These are phyloP conservation scores for Sclerodermus sp. DNA, from an alignment of 2,888 invertebrate species.

Conservation along the genomic window DNA sequence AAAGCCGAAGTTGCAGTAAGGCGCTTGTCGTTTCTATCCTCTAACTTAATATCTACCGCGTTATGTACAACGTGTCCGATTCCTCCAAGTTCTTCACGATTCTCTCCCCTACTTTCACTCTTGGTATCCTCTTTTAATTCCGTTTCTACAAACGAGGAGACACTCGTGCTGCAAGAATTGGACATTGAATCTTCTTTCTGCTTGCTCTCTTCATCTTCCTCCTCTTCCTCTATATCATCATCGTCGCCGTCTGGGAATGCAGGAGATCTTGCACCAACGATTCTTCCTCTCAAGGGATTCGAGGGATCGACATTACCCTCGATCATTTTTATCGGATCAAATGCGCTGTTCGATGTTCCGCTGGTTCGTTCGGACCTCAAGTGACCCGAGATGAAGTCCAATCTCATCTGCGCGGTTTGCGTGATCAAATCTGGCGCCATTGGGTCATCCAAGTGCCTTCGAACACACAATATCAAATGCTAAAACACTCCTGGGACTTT, in stretches of 20 bases:
- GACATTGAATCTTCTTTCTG: neutral
- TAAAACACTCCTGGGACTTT: too few species aligned
- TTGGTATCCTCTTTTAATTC: too few species aligned
- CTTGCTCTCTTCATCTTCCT: slow-evolving; percentile 1
- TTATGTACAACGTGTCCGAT: slow-evolving; percentile 42
- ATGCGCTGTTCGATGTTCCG: slow-evolving; percentile 9
- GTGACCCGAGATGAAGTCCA: slow-evolving; percentile 57
- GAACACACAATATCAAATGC: neutral
- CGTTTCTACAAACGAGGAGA: too few species aligned
- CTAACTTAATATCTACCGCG: slow-evolving; percentile 32
- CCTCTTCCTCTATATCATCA: slow-evolving; percentile 4
- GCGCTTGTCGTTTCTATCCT: slow-evolving; percentile 33
- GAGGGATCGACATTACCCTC: too few species aligned
- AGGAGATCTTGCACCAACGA: slow-evolving; percentile 1
- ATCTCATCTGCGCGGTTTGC: slow-evolving; percentile 49
- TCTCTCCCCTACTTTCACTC: too few species aligned
- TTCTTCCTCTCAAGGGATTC: neutral
- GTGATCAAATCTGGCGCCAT: slow-evolving; percentile 33
- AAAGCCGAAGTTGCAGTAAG: slow-evolving; percentile 33
- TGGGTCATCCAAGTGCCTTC: slow-evolving; percentile 5
- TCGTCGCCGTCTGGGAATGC: slow-evolving; percentile 15
- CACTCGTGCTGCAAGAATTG: too few species aligned
- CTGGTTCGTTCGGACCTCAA: slow-evolving; percentile 35
- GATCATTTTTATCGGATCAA: too few species aligned
- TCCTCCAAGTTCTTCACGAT: neutral